Conservation (phyloP, 2,113 vertebrate genomes). For the Engraulis encrasicolus region DNA sequence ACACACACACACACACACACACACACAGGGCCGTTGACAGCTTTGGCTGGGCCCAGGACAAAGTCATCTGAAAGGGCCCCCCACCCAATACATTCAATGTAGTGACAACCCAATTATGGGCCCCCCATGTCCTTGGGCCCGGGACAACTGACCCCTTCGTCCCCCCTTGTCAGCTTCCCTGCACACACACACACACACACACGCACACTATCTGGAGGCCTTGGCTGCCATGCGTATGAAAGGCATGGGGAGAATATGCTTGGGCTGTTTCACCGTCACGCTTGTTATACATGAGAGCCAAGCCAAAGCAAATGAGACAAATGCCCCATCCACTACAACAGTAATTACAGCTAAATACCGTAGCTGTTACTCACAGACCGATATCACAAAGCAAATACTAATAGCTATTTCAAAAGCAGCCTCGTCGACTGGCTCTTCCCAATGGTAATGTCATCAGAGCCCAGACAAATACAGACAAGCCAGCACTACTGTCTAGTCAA, state of each 20-base stretch:
- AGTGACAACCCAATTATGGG: no score
- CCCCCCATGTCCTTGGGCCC: no score
- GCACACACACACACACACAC: slow-evolving; percentile 2
- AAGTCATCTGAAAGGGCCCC: no score
- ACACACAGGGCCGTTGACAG: no score
- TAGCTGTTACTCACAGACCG: not conserved
- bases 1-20: not conserved
- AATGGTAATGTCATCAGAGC: not conserved
- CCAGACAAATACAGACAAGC: no score
- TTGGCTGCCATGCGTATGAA: not conserved
- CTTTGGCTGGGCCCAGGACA: no score
- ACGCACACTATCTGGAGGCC: not conserved
- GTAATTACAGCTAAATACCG: slow-evolving; percentile 18
- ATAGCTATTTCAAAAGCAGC: not conserved
- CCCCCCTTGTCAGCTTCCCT: no score
- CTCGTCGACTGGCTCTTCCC: not conserved
- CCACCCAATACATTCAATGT: no score
- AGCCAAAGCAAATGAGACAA: slow-evolving; percentile 63
- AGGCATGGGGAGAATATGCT: not conserved
- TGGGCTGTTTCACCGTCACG: not conserved
- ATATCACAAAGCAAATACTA: not conserved
- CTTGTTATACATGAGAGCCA: not conserved
- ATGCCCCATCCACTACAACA: slow-evolving; percentile 51
- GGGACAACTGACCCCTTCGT: no score
- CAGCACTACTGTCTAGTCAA: no score